Evolutionary conservation across 2,888 invertebrate genomes (phyloP).

Genomic region (Melitaea athalia): DNA sequence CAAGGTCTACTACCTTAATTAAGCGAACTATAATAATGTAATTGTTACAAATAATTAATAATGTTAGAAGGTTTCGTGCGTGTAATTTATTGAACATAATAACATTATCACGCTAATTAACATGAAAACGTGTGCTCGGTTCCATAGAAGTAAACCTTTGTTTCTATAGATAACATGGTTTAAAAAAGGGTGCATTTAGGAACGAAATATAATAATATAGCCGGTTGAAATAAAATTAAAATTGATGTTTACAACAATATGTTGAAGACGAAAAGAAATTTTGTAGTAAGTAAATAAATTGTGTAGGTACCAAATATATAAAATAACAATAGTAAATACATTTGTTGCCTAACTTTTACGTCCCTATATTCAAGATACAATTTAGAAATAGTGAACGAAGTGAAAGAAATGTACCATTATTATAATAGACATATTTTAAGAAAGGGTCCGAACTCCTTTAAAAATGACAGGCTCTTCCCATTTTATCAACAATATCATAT

Average conservation of each 20-base stretch:
- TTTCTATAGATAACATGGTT: slow-evolving; percentile 49
- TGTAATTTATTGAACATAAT: slow-evolving; percentile 20
- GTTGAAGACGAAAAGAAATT: no score
- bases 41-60: slow-evolving; percentile 7
- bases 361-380: no score
- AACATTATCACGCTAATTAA: slow-evolving; percentile 38
- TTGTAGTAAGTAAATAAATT: no score
- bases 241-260: no score
- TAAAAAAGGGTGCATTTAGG: slow-evolving; percentile 56
- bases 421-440: background rate
- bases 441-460: background rate
- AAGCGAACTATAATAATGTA: background rate
- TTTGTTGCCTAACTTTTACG: no score
- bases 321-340: no score
- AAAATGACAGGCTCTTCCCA: background rate
- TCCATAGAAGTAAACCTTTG: slow-evolving; percentile 40
- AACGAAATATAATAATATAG: background rate
- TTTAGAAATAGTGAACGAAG: no score
- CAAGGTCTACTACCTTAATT: slow-evolving; percentile 12
- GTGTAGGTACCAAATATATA: no score
- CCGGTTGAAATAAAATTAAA: no score
- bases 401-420: background rate
- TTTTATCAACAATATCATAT: slow-evolving; percentile 14
- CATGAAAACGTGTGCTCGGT: slow-evolving; percentile 39
- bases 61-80: slow-evolving; percentile 16